Base-by-base conservation (phyloP, 1,140 invertebrate species). In the Pentalonia nigronervosa region DNA sequence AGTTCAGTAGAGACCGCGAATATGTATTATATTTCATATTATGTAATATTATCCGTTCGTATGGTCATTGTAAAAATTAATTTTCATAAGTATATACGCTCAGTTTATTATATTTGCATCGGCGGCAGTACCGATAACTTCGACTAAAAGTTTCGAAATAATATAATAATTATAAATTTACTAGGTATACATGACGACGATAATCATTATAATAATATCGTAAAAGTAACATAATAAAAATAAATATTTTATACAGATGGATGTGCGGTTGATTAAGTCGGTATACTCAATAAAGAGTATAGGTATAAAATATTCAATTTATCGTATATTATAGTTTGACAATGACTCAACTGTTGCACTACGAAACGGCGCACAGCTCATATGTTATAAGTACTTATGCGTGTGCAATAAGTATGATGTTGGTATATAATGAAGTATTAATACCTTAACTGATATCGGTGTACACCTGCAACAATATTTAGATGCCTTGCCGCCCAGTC, bases 321-420 rank as follows among this genome's bases (percentile, higher is more conserved):
- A 41, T 76, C 14, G 60, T 41, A 41, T 41, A 41, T 41, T 67
- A n/a, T n/a, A 76, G 30, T 76, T 76, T n/a, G 30, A 76, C 17
- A 47, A 87, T 87, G 86, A 87, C 86, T 87, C 86, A 87, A 87
- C 47, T 48, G 14, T 86, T 14, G 86, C 25, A 47, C 45, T 50
- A 87, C 17, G 20, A n/a, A 50, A 87, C n/a, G 41, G 41, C 41
- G 14, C 21, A 48, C 48, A n/a, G 47, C 47, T 48, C 45, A 48
- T 17, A 17, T n/a, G 47, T 25, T 86, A 86, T 30, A 48, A n/a
- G 14, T 87, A n/a, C 41, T 41, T 41, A 86, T n/a, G n/a, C 23
- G 23, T 86, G 11, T 23, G 17, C 36, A 83, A 67, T 67, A n/a
- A 67, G 60, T 67, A 60, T 17, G 76, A 34, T 21, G 81, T 41